These are phyloP conservation scores for Halichoerus grypus DNA, from an alignment of 2,113 vertebrate genomes.

Conservation along the genomic window DNA sequence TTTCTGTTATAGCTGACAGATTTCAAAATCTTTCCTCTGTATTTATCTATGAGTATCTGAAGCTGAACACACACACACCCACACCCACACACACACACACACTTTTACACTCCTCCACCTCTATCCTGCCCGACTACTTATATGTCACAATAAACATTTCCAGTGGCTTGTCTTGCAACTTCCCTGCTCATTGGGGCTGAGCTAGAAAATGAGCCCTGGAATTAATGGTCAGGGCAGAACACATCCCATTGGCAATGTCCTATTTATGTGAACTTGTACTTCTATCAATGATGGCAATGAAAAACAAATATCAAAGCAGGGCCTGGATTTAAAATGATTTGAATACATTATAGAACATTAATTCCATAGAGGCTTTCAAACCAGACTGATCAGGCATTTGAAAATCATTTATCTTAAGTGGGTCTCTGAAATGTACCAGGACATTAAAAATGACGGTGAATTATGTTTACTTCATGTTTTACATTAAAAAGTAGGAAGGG, in stretches of 20 bases:
- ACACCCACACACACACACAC: not conserved
- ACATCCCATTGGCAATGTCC: not conserved
- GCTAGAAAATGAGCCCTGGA: not conserved
- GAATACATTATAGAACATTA: slow-evolving; percentile 44
- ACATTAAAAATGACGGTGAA: slow-evolving; percentile 24
- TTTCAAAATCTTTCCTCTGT: not conserved
- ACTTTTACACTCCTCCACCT: not conserved
- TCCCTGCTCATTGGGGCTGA: not conserved
- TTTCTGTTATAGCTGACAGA: not conserved
- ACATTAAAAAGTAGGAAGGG: slow-evolving; percentile 33
- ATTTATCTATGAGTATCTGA: not conserved
- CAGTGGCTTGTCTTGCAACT: not conserved
- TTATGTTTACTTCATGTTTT: slow-evolving; percentile 56
- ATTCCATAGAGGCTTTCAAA: slow-evolving; percentile 53
- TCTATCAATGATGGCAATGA: not conserved
- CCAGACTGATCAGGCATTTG: not conserved
- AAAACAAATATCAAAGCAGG: slow-evolving; percentile 34
- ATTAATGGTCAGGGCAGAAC: not conserved
- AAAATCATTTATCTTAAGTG: slow-evolving; percentile 66
- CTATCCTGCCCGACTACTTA: not conserved
- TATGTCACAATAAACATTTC: not conserved
- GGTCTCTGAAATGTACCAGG: slow-evolving; percentile 24
- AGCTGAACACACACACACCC: not conserved
- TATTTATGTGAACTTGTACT: slow-evolving; percentile 19
- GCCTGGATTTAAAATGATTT: not conserved